Evolutionary conservation across 2,888 invertebrate species (phyloP), one percentile per base, ranked within the genome.

Genomic region (Phytoseiulus persimilis): DNA sequence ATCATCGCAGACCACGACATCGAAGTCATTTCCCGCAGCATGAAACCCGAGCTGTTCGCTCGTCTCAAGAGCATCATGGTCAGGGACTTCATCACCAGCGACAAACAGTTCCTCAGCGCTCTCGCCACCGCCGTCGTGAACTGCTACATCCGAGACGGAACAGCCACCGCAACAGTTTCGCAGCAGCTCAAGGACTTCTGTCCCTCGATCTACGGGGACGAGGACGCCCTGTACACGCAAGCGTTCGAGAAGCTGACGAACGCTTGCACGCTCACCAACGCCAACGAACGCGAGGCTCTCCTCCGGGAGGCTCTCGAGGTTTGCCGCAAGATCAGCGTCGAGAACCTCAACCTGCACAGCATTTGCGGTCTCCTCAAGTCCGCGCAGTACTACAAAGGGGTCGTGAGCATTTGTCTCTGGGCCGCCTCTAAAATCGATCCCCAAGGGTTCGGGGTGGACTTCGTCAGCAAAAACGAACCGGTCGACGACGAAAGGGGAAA

Each of bases 161-260:
- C 98, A 0, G 96, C 97, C 0, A 97, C 98, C 0, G 97, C 97
- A 92, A 95, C 96, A 0, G 96, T 99, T 91, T 98, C 97, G 90
- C 94, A 95, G 33, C 96, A 96, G 92, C 93, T 99, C 90, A 94
- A 98, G 89, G 96, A 97, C 92, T 94, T 97, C 0, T 99, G 99
- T 92, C 99, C 99, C 0, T 96, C 96, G 91, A 94, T 99, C 39
- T 99, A 98, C 92, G 95, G 96, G 91, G 95, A 95, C 92, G 98
- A 99, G 94, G 99, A 99, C 93, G 98, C 98, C 3, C 96, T 97
- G 23, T 97, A 97, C 92, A 97, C 98, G 0, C 98, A 98, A 94
- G 96, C 96, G 0, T 97, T 96, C 91, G 98, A 98, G 93, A 95
- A 97, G 92, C 94, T 98, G 90, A 95, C 97, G 93, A 95, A 95